Percentiles rank a stretch among this genome's conserved stretches.
These are phyloP conservation scores for Rhabditoides inermis DNA, from an alignment of 2,888 invertebrate species.

Conservation along the genomic window DNA sequence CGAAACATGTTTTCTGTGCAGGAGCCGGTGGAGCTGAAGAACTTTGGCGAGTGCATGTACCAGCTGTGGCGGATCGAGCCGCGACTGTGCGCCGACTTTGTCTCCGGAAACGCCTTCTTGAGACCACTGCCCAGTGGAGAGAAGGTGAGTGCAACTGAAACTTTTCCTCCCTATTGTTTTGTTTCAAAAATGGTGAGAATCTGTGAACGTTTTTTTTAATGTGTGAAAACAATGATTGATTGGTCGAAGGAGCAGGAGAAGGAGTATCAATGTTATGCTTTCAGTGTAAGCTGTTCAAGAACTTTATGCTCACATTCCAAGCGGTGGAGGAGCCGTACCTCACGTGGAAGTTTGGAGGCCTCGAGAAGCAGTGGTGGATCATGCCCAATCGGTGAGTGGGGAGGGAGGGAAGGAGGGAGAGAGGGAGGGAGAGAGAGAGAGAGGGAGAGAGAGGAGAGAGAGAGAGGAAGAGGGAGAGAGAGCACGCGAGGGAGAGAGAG, in stretches of 20 bases:
- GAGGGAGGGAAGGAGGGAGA: no score
- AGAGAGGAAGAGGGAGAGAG: no score
- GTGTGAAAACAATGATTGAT: no score
- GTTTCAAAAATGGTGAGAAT: neutral
- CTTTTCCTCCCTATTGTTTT: neutral
- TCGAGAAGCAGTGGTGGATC: slow-evolving; percentile 37
- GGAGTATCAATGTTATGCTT: slow-evolving; percentile 7
- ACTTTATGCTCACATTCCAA: slow-evolving; percentile 41
- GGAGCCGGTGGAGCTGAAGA: slow-evolving; percentile 24
- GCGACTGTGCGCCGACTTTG: slow-evolving; percentile 37
- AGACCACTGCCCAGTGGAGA: slow-evolving; percentile 12
- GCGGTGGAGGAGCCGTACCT: slow-evolving; percentile 46
- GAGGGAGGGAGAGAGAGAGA: no score
- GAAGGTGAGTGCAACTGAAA: slow-evolving; percentile 15
- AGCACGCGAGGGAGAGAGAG: no score
- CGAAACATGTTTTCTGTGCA: no score
- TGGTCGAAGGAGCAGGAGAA: no score
- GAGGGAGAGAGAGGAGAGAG: no score
- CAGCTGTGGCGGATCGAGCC: slow-evolving; percentile 46
- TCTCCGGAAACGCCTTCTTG: slow-evolving; percentile 17
- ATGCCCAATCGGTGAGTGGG: slow-evolving; percentile 43
- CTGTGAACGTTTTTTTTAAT: no score
- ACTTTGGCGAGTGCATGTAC: slow-evolving; percentile 45
- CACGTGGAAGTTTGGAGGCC: slow-evolving; percentile 41
- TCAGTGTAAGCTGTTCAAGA: slow-evolving; percentile 36